Conservation (phyloP, 1,140 invertebrate species). For the Sipha flava region DNA sequence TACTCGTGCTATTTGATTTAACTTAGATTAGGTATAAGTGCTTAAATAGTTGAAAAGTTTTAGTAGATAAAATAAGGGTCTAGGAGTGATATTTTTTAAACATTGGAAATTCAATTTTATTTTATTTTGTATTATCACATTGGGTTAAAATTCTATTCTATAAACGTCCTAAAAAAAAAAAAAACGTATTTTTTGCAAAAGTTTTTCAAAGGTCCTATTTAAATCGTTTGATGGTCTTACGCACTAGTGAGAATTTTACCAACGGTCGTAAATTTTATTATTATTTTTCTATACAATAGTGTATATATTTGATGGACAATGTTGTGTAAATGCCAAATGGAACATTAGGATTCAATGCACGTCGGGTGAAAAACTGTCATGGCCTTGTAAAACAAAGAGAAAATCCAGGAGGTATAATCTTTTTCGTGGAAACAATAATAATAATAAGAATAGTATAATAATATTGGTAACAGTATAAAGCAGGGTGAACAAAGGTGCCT, state of each 20-base stretch:
- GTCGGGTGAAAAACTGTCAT: conserved; percentile 1
- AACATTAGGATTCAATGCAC: conserved; percentile 19
- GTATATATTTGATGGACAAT: neutral
- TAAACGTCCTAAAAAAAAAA: no score
- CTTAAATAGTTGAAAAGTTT: no score
- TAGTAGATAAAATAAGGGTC: no score
- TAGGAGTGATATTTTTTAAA: no score
- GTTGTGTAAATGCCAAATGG: neutral
- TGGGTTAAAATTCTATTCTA: no score
- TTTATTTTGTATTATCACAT: no score
- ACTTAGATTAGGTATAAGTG: no score
- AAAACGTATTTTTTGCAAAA: neutral
- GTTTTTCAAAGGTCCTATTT: neutral
- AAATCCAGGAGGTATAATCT: conserved; percentile 28
- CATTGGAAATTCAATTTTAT: no score
- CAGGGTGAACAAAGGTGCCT: conserved; percentile 18
- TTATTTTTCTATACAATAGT: neutral
- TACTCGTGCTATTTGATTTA: no score
- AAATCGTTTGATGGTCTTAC: neutral
- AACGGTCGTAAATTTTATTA: neutral
- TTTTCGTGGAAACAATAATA: conserved; percentile 10
- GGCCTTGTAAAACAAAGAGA: conserved; percentile 22
- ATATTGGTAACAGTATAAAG: neutral
- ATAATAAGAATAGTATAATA: conserved; percentile 9
- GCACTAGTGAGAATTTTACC: neutral